These are phyloP conservation scores for Empis livida DNA, from an alignment of 2,888 invertebrate genomes.

Conservation along the genomic window DNA sequence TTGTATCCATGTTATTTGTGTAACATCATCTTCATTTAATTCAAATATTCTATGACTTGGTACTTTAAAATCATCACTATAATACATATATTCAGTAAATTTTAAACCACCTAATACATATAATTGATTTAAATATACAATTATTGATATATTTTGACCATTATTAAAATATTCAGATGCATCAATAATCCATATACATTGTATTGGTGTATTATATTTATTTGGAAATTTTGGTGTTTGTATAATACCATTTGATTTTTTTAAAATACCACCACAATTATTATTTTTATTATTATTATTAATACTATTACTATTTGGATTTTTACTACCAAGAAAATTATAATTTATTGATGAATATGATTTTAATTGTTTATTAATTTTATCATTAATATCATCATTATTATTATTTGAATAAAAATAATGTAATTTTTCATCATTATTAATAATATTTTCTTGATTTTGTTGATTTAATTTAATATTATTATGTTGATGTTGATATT, in stretches of 20 bases:
- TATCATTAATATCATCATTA: not conserved
- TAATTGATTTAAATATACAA: slow-evolving; percentile 78
- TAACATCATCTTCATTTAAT: slow-evolving; percentile 62
- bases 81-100: slow-evolving; percentile 64
- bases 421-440: not conserved
- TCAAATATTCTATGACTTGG: slow-evolving; percentile 53
- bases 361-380: not conserved
- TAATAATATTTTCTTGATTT: too few species aligned
- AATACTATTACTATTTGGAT: not conserved
- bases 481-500: not conserved
- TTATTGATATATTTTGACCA: slow-evolving; percentile 51
- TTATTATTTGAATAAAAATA: not conserved
- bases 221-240: slow-evolving; percentile 76
- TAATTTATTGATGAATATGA: not conserved
- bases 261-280: slow-evolving; percentile 53
- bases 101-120: slow-evolving; percentile 67
- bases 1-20: slow-evolving; percentile 47
- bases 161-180: slow-evolving; percentile 46
- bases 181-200: slow-evolving; percentile 79
- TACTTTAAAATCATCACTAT: slow-evolving; percentile 53
- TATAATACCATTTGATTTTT: slow-evolving; percentile 53
- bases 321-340: not conserved
- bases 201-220: slow-evolving; percentile 67
- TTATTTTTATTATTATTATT: not conserved
- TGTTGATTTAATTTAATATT: not conserved